phyloP scores from a whole-genome alignment of 2,113 vertebrate genomes.

The Ranitomeya variabilis region DNA sequence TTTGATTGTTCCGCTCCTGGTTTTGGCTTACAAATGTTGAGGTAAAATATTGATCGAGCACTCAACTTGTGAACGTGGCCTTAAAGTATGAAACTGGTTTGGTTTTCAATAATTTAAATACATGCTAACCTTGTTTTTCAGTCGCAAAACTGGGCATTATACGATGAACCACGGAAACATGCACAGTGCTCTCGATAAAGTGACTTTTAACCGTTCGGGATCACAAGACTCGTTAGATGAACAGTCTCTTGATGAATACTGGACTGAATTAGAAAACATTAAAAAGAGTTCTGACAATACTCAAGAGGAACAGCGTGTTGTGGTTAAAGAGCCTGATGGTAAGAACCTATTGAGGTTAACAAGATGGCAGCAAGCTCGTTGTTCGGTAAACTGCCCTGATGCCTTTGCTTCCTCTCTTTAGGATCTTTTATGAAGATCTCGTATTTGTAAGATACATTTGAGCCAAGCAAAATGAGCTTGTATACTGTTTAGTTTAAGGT shows the following conservation, averaged over 20 bases:
- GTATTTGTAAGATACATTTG: too few relatives aligned
- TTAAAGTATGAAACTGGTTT: background rate
- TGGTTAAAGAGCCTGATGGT: slow-evolving; percentile 92
- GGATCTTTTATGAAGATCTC: too few relatives aligned
- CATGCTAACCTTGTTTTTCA: slow-evolving; percentile 53
- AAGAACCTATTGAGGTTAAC: slow-evolving; percentile 52
- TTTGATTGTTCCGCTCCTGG: too few relatives aligned
- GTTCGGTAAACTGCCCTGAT: too few relatives aligned
- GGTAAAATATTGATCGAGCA: too few relatives aligned
- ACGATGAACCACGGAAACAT: slow-evolving; percentile 75
- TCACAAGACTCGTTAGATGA: slow-evolving; percentile 95
- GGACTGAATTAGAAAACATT: slow-evolving; percentile 92
- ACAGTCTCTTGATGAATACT: slow-evolving; percentile 87
- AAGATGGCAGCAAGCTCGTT: background rate
- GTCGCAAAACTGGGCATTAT: slow-evolving; percentile 77
- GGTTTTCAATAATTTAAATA: background rate
- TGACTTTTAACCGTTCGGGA: slow-evolving; percentile 70
- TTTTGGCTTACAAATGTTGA: too few relatives aligned
- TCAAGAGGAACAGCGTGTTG: slow-evolving; percentile 76
- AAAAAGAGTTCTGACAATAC: slow-evolving; percentile 75
- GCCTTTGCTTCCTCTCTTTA: too few relatives aligned
- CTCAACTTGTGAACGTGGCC: too few relatives aligned
- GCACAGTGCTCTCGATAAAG: slow-evolving; percentile 65
- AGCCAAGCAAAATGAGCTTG: too few relatives aligned
- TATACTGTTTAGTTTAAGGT: background rate